These are phyloP conservation scores for Arbacia lixula DNA, from an alignment of 53 echinoderm and acorn worm species.

Conservation along the genomic window DNA sequence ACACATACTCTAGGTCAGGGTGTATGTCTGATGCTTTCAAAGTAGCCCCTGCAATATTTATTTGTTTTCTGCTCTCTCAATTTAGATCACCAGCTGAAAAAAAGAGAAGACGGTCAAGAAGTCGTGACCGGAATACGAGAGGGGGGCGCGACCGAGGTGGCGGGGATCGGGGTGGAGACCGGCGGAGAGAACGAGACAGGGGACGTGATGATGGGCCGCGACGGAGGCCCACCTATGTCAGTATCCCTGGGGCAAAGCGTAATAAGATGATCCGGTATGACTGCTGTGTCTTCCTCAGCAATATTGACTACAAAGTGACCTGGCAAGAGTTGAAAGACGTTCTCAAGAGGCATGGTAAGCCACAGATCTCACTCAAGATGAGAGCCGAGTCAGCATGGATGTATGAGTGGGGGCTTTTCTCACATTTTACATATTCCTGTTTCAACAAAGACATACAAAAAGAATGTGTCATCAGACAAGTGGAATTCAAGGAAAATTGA, in stretches of 20 bases:
- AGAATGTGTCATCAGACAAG: no score
- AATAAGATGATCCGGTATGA: conserved; percentile 63
- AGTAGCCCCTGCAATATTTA: no score
- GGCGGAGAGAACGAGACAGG: conserved; percentile 4
- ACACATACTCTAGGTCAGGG: no score
- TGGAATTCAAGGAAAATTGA: no score
- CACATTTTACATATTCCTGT: no score
- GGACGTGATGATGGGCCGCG: conserved; percentile 44
- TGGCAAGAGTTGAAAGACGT: conserved; percentile 91
- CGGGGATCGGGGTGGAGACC: conserved; percentile 41
- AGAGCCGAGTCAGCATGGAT: no score
- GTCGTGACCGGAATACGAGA: conserved; percentile 19
- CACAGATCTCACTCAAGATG: no score
- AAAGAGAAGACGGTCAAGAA: conserved; percentile 44
- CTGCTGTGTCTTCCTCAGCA: conserved; percentile 93
- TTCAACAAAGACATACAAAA: no score
- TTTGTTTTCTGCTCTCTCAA: no score
- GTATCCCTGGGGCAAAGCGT: conserved; percentile 55
- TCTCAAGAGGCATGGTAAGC: conserved; percentile 81
- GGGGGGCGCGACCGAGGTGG: conserved; percentile 48
- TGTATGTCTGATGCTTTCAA: no score
- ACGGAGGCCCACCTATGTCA: conserved; percentile 29
- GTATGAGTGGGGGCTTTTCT: no score
- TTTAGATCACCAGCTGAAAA: conserved; percentile 50
- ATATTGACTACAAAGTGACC: conserved; percentile 89